A percentile compares a stretch with the other conserved stretches of the same genome.
Evolutionary conservation across 53 echinoderm and acorn worm genomes (phyloP).

Genomic region (Echinometra lucunter): DNA sequence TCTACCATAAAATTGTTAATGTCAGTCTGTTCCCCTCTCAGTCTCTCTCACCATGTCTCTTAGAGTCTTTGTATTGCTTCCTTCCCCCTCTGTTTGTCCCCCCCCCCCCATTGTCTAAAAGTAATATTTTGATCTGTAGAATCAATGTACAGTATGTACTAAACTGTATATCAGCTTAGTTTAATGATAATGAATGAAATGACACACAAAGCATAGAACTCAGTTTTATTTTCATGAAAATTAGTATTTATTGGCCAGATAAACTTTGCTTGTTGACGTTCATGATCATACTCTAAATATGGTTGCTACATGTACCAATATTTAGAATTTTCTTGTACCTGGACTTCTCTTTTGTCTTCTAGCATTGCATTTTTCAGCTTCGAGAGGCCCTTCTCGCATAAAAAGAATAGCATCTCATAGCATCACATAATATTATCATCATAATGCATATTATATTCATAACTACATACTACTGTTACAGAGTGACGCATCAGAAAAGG

Average conservation of each 20-base stretch:
- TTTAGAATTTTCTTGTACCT: conserved; percentile 21
- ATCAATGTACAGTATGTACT: not conserved
- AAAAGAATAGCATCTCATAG: not conserved
- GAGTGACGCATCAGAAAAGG: not conserved
- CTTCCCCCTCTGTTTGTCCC: not conserved
- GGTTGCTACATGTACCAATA: conserved; percentile 1
- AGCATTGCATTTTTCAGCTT: conserved; percentile 45
- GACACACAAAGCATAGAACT: not conserved
- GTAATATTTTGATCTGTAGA: too few species aligned
- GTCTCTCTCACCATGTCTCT: not conserved
- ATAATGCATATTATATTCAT: not conserved
- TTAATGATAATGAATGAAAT: not conserved
- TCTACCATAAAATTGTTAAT: too few species aligned
- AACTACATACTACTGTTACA: not conserved
- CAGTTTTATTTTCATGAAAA: conserved; percentile 51
- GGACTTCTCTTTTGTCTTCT: not conserved
- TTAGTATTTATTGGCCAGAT: conserved; percentile 60
- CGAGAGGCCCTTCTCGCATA: not conserved
- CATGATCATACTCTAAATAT: conserved; percentile 44
- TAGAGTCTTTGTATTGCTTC: not conserved
- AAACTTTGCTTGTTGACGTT: conserved; percentile 11
- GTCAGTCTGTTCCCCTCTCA: not conserved
- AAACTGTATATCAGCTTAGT: not conserved
- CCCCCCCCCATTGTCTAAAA: too few species aligned
- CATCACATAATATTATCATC: not conserved